Conservation (phyloP, 2,888 invertebrate genomes). For the Zelleria hepariella region DNA sequence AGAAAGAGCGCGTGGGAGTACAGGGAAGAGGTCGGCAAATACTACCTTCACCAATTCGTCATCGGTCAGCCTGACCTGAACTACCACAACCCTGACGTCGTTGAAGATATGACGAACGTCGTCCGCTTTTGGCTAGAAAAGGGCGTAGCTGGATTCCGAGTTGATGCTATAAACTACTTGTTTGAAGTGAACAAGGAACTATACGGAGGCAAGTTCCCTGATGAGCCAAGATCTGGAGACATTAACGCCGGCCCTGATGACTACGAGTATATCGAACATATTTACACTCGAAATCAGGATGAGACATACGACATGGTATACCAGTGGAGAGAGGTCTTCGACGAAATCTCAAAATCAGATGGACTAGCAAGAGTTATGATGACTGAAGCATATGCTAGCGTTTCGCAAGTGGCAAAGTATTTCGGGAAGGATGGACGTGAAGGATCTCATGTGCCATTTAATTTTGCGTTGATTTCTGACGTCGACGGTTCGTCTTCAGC, state of each 20-base stretch:
- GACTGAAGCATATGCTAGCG: conserved; percentile 80
- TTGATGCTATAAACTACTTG: conserved; percentile 81
- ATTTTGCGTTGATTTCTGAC: conserved; percentile 79
- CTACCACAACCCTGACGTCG: conserved; percentile 75
- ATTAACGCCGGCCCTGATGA: conserved; percentile 50
- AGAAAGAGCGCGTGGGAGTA: conserved; percentile 83
- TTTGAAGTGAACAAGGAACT: conserved; percentile 69
- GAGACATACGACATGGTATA: conserved; percentile 77
- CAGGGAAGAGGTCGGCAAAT: conserved; percentile 75
- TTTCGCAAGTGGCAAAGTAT: conserved; percentile 74
- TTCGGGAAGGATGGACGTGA: conserved; percentile 71
- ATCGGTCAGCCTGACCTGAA: conserved; percentile 84
- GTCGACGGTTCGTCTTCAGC: conserved; percentile 72
- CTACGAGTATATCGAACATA: conserved; percentile 74
- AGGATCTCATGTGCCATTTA: conserved; percentile 84
- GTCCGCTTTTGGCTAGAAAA: conserved; percentile 85
- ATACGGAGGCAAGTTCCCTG: conserved; percentile 52
- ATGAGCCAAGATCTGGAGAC: conserved; percentile 68
- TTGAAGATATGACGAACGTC: conserved; percentile 75
- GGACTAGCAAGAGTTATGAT: conserved; percentile 76
- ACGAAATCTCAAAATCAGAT: conserved; percentile 64
- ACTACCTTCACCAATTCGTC: conserved; percentile 81
- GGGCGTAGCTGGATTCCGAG: conserved; percentile 90
- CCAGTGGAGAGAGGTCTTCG: conserved; percentile 75
- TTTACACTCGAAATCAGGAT: conserved; percentile 74